Base-by-base conservation (phyloP, 2,797 vertebrate species). In the Distichodus sexfasciatus region DNA sequence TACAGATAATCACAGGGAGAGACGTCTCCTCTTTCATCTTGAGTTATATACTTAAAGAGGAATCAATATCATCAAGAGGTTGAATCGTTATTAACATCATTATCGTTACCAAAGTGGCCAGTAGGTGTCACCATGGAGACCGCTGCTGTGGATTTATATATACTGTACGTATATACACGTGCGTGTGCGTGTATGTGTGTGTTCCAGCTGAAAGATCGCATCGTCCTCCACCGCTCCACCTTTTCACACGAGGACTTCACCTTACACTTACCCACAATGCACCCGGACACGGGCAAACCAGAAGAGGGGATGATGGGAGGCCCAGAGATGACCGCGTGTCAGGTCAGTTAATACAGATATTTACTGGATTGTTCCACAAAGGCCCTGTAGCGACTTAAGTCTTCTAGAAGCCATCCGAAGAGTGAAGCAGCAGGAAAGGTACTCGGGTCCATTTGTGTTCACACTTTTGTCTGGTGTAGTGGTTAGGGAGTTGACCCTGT, bases 321-420 rank as follows among this genome's bases (percentile, higher is more conserved):
- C 54, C 63, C 77, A 0, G 84, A 85, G 62, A 87, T 87, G 80
- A 90, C 80, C 1, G 93, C 74, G 0, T 85, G 79, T 51, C 86
- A 86, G 87, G 88, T 89, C 29, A 47, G 53, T 8, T 9, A 28
- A 14, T 14, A 6, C 6, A 4, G n/a, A 33, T 12, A 48, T n/a
- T 48, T 36, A 12, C 59, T 63, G 59, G n/a, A n/a, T n/a, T 15
- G 1, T 44, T 14, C n/a, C n/a, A n/a, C 7, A 15, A 44, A 3
- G n/a, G 41, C 41, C 31, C 31, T 33, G 4, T 9, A 4, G 4
- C 9, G 31, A 33, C 31, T 33, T 33, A 33, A 9, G n/a, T 14
- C 14, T 44, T 44, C n/a, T 36, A 10, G 8, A 3, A n/a, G 15
- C 1, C 19, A 23, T 48, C 9, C 9, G 15, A 17, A 35, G 5